Base-by-base conservation (phyloP, 2,888 invertebrate genomes). In the Platypus cylindrus region DNA sequence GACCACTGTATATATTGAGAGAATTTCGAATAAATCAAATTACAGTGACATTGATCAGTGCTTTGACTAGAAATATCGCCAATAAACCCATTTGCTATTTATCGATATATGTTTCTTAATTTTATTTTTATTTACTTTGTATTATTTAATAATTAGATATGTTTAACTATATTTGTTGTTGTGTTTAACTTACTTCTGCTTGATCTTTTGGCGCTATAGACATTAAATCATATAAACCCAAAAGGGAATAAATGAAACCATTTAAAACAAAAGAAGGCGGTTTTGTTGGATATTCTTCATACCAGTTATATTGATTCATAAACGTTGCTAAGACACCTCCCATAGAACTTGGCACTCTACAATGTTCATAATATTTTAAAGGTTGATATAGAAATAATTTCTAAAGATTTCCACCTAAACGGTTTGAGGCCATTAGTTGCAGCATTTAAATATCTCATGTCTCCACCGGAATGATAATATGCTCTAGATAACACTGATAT, bases 201-300 rank as follows among this genome's bases (percentile, higher is more conserved):
- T 77, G 71, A 46, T 73, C 53, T 15, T 74, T 70, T 0, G 80
- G 78, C 14, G 84, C 81, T 20, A 83, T 77, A 30, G 74, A 73
- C 60, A 83, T 80, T n/a, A 97, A 66, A 67, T 98, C 98, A 61
- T 94, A 95, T 8, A 98, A 71, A 1, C 97, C 97, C 37, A 98
- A 73, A 5, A 98, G 68, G 0, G 97, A 87, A 65, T 95, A 98
- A 52, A 98, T 91, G 66, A 98, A 98, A 26, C 98, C 98, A 65
- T 98, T 98, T 15, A 98, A 73, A 8, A 98, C 95, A 65, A 91
- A 95, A 0, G 89, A 79, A 3, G 91, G 75, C 1, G 97, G 97
- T 34, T 75, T 78, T 0, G 97, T 97, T 1, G 98, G 98, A 63
- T 98, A 98, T 59, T 98, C 98, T 59, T 98, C 97, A 27, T 43